Conservation (phyloP, 2,797 vertebrate species). For the Percopsis omiscomaycus region DNA sequence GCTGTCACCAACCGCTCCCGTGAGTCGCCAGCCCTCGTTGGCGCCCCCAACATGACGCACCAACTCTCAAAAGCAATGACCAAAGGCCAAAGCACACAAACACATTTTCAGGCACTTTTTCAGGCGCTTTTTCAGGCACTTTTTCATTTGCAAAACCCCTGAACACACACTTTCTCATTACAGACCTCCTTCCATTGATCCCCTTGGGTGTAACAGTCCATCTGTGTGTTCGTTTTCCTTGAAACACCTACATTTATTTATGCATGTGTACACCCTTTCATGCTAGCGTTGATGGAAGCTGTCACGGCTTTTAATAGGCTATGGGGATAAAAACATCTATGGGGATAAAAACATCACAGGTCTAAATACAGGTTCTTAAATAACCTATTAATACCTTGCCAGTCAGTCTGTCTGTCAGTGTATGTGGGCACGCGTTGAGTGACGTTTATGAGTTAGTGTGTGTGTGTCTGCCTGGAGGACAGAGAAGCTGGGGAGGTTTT, state of each 20-base stretch:
- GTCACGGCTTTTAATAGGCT: constrained; percentile 51
- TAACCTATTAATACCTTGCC: constrained; percentile 52
- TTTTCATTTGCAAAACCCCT: background rate
- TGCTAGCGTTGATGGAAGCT: constrained; percentile 54
- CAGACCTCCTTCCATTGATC: constrained; percentile 13
- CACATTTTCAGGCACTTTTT: background rate
- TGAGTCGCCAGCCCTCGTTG: constrained; percentile 25
- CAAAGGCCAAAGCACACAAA: constrained; percentile 29
- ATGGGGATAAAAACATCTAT: constrained; percentile 52
- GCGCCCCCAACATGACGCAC: background rate
- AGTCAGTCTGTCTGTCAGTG: constrained; percentile 25
- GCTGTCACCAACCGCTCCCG: constrained; percentile 48
- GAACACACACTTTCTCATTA: constrained; percentile 51
- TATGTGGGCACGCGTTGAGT: constrained; percentile 8
- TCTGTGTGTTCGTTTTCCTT: background rate
- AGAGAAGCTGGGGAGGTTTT: constrained; percentile 42
- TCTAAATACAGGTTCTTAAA: constrained; percentile 56
- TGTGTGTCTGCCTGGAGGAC: constrained; percentile 33
- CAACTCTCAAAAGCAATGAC: constrained; percentile 4
- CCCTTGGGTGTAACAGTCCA: constrained; percentile 30
- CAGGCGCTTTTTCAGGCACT: background rate
- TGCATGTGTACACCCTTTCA: constrained; percentile 26
- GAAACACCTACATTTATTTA: constrained; percentile 13
- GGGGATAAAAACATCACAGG: constrained; percentile 54
- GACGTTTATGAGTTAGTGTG: constrained; percentile 2